Percentiles rank a stretch among this genome's conserved stretches.
phyloP scores from a whole-genome alignment of 2,888 invertebrate species.

The Lingula anatina region DNA sequence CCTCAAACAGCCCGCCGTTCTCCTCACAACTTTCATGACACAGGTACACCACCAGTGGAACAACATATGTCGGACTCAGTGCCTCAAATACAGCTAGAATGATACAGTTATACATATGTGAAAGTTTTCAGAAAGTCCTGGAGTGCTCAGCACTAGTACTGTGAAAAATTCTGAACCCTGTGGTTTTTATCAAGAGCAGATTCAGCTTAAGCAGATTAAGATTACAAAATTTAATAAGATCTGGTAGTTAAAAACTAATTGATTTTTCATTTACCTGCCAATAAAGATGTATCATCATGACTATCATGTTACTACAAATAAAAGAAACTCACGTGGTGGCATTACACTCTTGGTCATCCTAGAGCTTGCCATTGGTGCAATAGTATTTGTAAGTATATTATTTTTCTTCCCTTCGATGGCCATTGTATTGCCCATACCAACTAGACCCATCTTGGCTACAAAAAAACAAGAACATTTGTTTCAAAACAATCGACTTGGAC shows the following conservation, averaged over 20 bases:
- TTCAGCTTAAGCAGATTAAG: too few species aligned
- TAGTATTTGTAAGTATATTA: conserved; percentile 86
- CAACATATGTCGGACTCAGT: conserved; percentile 81
- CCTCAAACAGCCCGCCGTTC: conserved; percentile 58
- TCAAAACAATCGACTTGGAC: too few species aligned
- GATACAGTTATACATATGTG: too few species aligned
- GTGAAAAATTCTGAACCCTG: too few species aligned
- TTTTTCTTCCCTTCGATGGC: conserved; percentile 87
- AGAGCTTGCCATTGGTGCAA: conserved; percentile 91
- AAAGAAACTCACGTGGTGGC: conserved; percentile 70
- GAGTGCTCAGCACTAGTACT: too few species aligned
- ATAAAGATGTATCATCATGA: too few species aligned
- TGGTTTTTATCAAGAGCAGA: too few species aligned
- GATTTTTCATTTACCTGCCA: too few species aligned
- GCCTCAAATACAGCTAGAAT: conserved; percentile 74
- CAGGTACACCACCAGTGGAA: conserved; percentile 83
- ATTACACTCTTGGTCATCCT: conserved; percentile 87
- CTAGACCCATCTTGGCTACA: conserved; percentile 85
- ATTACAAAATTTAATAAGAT: too few species aligned
- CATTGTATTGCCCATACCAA: conserved; percentile 85
- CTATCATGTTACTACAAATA: too few species aligned
- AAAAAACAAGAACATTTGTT: conserved; percentile 53
- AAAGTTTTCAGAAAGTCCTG: too few species aligned
- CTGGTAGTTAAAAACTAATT: too few species aligned
- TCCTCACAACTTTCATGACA: conserved; percentile 86